Conservation (phyloP, 2,113 vertebrate genomes). For the Delphinapterus leucas region DNA sequence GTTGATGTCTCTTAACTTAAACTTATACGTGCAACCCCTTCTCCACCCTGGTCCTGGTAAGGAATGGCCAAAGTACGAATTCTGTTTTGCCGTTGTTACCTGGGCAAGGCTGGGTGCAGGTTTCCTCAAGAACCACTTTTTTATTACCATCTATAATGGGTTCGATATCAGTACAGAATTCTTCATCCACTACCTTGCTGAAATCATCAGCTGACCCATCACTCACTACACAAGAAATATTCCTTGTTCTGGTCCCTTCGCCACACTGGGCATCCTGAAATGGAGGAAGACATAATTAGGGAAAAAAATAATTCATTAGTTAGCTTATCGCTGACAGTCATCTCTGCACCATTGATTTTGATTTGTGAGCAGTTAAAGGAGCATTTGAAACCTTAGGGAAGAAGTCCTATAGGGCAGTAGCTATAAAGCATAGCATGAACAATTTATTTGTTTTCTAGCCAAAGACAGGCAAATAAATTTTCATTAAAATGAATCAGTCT, state of each 20-base stretch:
- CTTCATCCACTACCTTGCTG: slow-evolving; percentile 91
- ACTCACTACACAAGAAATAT: slow-evolving; percentile 94
- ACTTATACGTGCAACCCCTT: neutral
- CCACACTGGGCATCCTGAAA: slow-evolving; percentile 93
- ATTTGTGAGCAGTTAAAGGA: slow-evolving; percentile 50
- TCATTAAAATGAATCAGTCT: slow-evolving; percentile 58
- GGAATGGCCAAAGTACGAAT: neutral
- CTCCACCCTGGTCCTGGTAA: neutral
- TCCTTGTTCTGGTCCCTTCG: slow-evolving; percentile 90
- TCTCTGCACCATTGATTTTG: slow-evolving; percentile 50
- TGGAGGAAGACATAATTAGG: slow-evolving; percentile 56
- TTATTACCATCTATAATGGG: slow-evolving; percentile 86
- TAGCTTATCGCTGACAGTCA: slow-evolving; percentile 32
- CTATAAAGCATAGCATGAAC: slow-evolving; percentile 36
- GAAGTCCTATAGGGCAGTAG: neutral
- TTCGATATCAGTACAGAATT: slow-evolving; percentile 91
- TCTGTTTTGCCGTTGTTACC: slow-evolving; percentile 81
- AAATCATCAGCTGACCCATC: slow-evolving; percentile 87
- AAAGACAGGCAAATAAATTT: slow-evolving; percentile 62
- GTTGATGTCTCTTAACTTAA: neutral
- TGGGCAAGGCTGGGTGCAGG: slow-evolving; percentile 94
- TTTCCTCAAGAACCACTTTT: slow-evolving; percentile 88
- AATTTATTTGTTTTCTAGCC: slow-evolving; percentile 57
- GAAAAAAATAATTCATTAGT: slow-evolving; percentile 50
- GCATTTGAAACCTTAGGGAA: slow-evolving; percentile 36